Percentiles rank a stretch among this genome's conserved stretches.
These are phyloP conservation scores for Hozukius guyotensis DNA, from an alignment of 2,797 vertebrate genomes.

Conservation along the genomic window DNA sequence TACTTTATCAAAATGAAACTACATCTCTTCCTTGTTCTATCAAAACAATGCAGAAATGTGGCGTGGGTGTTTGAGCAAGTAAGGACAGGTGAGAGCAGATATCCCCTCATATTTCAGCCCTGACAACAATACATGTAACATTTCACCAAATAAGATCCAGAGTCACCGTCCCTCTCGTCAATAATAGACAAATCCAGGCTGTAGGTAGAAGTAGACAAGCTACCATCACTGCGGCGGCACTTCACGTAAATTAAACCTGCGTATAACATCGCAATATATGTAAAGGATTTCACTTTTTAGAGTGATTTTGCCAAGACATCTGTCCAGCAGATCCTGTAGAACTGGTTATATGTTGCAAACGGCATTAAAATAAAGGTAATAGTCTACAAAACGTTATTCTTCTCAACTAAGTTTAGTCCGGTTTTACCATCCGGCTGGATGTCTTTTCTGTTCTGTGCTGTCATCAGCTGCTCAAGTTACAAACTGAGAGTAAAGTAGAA, in stretches of 20 bases:
- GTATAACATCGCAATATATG: background rate
- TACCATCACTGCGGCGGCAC: rapidly evolving
- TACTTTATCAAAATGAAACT: background rate
- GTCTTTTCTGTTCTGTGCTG: background rate
- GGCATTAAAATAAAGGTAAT: background rate
- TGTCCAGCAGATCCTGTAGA: background rate
- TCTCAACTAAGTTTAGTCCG: background rate
- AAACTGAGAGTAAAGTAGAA: background rate
- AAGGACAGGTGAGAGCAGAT: background rate
- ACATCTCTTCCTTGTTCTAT: background rate
- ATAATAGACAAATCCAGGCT: background rate
- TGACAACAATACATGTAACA: background rate
- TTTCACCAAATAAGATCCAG: background rate
- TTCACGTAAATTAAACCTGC: background rate
- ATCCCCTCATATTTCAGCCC: background rate
- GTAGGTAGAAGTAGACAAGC: too few relatives aligned
- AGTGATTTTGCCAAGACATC: background rate
- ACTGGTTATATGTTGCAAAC: background rate
- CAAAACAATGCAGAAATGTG: background rate
- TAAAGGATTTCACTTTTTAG: background rate
- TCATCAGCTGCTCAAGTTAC: background rate
- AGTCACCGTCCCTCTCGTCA: background rate
- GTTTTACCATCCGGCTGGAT: background rate
- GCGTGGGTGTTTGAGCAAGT: too few relatives aligned
- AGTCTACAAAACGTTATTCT: background rate